phyloP scores from a whole-genome alignment of 2,888 invertebrate species.

The Antitype chi region DNA sequence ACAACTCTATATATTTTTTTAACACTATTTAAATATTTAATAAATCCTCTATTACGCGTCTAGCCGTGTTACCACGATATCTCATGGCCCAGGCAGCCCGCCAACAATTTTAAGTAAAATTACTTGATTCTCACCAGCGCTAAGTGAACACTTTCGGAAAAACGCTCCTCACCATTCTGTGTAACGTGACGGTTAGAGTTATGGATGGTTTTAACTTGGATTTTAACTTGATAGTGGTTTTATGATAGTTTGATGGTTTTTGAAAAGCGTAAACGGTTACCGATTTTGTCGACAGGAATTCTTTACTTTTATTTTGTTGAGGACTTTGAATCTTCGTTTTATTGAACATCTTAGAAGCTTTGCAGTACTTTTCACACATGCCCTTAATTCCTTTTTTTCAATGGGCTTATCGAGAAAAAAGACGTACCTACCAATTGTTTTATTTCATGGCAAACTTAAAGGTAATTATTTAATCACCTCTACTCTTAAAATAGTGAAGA shows the following conservation, averaged over 20 bases:
- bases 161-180: conserved; percentile 31
- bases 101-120: conserved; percentile 53
- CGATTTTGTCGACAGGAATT: background rate
- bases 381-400: background rate
- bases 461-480: too few relatives aligned
- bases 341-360: background rate
- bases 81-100: conserved; percentile 45
- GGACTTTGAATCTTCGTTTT: background rate
- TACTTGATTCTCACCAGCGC: conserved; percentile 48
- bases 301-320: background rate
- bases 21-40: background rate
- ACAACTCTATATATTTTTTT: too few relatives aligned
- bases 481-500: too few relatives aligned
- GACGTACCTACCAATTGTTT: background rate
- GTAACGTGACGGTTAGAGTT: conserved; percentile 36
- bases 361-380: background rate
- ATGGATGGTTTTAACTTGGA: conserved; percentile 33
- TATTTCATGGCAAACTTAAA: background rate
- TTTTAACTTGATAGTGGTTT: conserved; percentile 29
- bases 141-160: conserved; percentile 43
- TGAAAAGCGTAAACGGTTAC: conserved; percentile 19
- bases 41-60: background rate
- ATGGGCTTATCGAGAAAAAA: background rate
- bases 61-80: conserved; percentile 50
- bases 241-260: background rate